Base-by-base conservation (phyloP, 2,797 vertebrate genomes). In the Sebastes kiyomatsui region DNA sequence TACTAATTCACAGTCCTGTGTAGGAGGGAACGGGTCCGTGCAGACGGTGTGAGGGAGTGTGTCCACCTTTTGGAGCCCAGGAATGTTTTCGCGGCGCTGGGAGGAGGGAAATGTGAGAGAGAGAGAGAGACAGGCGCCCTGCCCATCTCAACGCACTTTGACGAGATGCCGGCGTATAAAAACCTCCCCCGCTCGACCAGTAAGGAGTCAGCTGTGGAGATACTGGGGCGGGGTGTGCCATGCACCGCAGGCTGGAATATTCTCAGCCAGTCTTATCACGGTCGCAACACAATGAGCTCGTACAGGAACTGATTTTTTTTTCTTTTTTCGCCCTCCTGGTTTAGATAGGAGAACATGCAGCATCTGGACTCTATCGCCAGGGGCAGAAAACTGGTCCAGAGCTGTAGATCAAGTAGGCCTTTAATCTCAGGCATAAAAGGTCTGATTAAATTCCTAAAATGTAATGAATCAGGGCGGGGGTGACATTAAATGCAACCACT, bases 11-110 rank as follows among this genome's bases (percentile, higher is more conserved):
- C 82, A 83, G 52, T 52, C 46, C 18, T 18, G 79, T 73, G 83
- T 82, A 30, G 88, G 90, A 68, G 89, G 72, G 68, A 60, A 67
- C 71, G 12, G 55, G 68, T 71, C 75, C 23, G 38, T 80, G 82
- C 65, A 77, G 54, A 69, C 61, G 55, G 79, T 52, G 82, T 65
- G 84, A 87, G 85, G 89, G 87, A 92, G 82, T 91, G 74, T 70
- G 67, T 90, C 85, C 77, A 88, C 81, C 90, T 89, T 92, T 65
- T 38, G 13, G 52, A 82, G 72, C 33, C 65, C 68, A 77, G 86
- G 93, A 95, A 95, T 95, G 94, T 95, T 94, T 92, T 92, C 55
- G 58, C 78, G 28, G 52, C 27, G 20, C 72, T 62, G 74, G 79
- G 12, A 87, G 84, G 89, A 91, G 87, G 62, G 65, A 85, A 81